Conservation (phyloP, 1,140 invertebrate species). For the Charaxes varanes region DNA sequence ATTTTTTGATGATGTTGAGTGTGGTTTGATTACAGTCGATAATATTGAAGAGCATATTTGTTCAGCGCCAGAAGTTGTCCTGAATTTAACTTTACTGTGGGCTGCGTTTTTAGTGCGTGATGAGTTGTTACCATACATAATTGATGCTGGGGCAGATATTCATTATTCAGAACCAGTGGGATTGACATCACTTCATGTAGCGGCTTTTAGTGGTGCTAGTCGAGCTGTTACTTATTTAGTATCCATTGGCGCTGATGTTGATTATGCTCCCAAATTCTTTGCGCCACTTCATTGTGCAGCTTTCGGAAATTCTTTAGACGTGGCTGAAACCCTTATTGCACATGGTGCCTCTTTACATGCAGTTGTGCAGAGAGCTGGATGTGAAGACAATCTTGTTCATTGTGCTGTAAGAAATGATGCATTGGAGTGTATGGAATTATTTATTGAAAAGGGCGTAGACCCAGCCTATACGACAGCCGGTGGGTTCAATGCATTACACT, state of each 20-base stretch:
- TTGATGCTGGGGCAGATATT: conserved; percentile 71
- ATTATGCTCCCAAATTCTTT: conserved; percentile 70
- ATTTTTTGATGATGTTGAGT: conserved; percentile 78
- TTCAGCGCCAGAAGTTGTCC: conserved; percentile 61
- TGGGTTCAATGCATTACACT: conserved; percentile 76
- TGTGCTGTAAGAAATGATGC: conserved; percentile 75
- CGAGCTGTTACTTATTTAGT: conserved; percentile 74
- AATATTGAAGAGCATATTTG: conserved; percentile 63
- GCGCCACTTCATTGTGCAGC: conserved; percentile 77
- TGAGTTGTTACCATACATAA: conserved; percentile 67
- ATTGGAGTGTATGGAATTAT: conserved; percentile 74
- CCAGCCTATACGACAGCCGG: conserved; percentile 71
- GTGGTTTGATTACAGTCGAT: conserved; percentile 67
- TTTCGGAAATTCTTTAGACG: conserved; percentile 71
- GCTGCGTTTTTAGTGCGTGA: conserved; percentile 67
- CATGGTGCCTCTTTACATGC: conserved; percentile 66
- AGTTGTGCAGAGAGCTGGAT: conserved; percentile 59
- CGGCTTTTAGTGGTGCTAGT: conserved; percentile 75
- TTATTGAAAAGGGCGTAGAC: conserved; percentile 71
- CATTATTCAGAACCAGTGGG: conserved; percentile 73
- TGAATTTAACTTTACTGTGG: conserved; percentile 62
- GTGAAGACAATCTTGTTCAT: conserved; percentile 75
- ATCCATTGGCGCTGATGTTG: conserved; percentile 71
- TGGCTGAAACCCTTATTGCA: conserved; percentile 69
- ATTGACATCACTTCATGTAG: conserved; percentile 74